Evolutionary conservation across 2,797 vertebrate species (phyloP).

Genomic region (Manis pentadactyla): DNA sequence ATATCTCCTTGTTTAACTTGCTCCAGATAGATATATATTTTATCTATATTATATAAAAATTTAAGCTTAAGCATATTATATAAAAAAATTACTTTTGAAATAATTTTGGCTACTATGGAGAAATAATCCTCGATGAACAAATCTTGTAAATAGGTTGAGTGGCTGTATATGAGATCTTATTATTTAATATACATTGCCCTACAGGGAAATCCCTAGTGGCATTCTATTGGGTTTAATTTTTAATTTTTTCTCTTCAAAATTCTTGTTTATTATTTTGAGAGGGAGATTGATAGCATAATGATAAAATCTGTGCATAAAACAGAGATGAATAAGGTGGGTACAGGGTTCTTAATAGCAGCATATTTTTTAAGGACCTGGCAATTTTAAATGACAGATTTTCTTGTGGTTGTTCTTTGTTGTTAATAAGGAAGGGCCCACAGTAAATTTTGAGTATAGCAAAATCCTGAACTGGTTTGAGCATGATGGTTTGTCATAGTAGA

Average conservation of each 20-base stretch:
- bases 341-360: not conserved
- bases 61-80: not conserved
- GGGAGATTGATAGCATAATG: not conserved
- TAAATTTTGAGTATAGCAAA: not conserved
- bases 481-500: not conserved
- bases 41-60: too few species aligned
- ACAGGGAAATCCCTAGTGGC: not conserved
- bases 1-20: not conserved
- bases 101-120: not conserved
- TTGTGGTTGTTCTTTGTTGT: not conserved
- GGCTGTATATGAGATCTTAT: not conserved
- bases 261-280: not conserved
- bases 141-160: not conserved
- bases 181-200: not conserved
- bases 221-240: not conserved
- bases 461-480: not conserved
- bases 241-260: not conserved
- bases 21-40: too few species aligned
- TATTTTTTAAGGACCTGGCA: not conserved
- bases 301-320: not conserved
- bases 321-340: not conserved
- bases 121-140: not conserved
- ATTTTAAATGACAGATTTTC: not conserved
- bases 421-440: not conserved
- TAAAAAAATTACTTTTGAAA: not conserved